Evolutionary conservation across 2,113 vertebrate genomes (phyloP).

Genomic region (Scalopus aquaticus): DNA sequence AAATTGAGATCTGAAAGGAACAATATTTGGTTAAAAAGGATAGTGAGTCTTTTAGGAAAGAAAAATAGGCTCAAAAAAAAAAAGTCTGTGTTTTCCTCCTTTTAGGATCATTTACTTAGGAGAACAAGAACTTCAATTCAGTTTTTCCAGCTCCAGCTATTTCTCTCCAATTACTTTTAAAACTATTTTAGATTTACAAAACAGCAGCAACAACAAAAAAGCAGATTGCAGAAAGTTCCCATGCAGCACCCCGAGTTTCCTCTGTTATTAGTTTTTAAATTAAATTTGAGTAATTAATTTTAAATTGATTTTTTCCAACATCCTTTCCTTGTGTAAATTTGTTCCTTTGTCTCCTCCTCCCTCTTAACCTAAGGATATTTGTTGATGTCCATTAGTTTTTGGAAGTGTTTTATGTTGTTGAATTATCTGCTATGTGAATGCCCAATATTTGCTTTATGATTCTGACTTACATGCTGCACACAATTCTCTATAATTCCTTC

Average conservation of each 20-base stretch:
- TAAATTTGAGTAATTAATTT: too few relatives aligned
- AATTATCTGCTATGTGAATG: too few relatives aligned
- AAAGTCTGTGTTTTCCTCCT: not conserved
- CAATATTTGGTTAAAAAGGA: not conserved
- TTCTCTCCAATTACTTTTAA: not conserved
- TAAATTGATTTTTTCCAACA: too few relatives aligned
- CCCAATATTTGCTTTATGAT: too few relatives aligned
- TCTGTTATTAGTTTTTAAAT: not conserved
- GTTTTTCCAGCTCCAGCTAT: not conserved
- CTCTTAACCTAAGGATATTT: too few relatives aligned
- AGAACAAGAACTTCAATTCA: not conserved
- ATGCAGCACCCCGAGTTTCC: not conserved
- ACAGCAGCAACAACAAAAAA: not conserved
- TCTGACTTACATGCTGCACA: too few relatives aligned
- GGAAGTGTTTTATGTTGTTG: too few relatives aligned
- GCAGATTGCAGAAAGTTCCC: not conserved
- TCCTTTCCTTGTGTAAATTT: too few relatives aligned
- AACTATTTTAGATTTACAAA: not conserved
- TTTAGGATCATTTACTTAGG: not conserved
- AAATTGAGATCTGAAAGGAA: not conserved
- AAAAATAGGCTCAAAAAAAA: not conserved
- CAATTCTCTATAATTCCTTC: too few relatives aligned
- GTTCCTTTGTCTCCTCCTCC: too few relatives aligned
- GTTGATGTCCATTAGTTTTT: too few relatives aligned
- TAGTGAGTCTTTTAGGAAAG: not conserved